Conservation (phyloP, 2,888 invertebrate species). For the Phaedon cochleariae region DNA sequence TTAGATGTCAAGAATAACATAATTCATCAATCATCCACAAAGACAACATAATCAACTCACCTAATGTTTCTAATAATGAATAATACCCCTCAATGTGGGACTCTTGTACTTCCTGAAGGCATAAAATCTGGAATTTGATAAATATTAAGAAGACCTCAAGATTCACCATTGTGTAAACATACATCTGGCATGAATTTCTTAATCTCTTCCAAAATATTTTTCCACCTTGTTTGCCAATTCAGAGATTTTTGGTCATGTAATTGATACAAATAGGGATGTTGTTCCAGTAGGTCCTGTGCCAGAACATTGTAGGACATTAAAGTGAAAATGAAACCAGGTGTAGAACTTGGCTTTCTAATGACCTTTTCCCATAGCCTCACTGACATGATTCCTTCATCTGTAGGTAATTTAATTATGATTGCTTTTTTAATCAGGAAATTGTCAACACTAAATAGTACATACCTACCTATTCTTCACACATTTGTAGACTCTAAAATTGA, state of each 20-base stretch:
- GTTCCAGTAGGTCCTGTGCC: constrained; percentile 81
- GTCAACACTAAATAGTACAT: not conserved
- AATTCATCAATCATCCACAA: too few relatives aligned
- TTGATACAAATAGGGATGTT: constrained; percentile 78
- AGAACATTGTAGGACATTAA: constrained; percentile 89
- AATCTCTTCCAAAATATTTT: constrained; percentile 68
- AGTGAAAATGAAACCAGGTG: constrained; percentile 66
- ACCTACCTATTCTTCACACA: too few relatives aligned
- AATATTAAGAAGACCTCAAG: too few relatives aligned
- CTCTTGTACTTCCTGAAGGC: constrained; percentile 90
- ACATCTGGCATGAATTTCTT: constrained; percentile 69
- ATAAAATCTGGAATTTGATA: constrained; percentile 72
- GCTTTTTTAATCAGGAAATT: not conserved
- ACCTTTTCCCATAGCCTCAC: constrained; percentile 32
- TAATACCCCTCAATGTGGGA: constrained; percentile 72
- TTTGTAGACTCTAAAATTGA: too few relatives aligned
- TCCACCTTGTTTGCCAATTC: constrained; percentile 75
- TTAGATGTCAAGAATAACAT: too few relatives aligned
- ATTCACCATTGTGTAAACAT: too few relatives aligned
- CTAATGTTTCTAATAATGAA: constrained; percentile 60
- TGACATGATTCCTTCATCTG: constrained; percentile 28
- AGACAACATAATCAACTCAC: constrained; percentile 42
- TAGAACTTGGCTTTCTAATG: constrained; percentile 22
- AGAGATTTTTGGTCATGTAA: constrained; percentile 68
- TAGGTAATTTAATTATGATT: not conserved